Conservation (phyloP, 1,140 invertebrate species). For the Spodoptera frugiperda region DNA sequence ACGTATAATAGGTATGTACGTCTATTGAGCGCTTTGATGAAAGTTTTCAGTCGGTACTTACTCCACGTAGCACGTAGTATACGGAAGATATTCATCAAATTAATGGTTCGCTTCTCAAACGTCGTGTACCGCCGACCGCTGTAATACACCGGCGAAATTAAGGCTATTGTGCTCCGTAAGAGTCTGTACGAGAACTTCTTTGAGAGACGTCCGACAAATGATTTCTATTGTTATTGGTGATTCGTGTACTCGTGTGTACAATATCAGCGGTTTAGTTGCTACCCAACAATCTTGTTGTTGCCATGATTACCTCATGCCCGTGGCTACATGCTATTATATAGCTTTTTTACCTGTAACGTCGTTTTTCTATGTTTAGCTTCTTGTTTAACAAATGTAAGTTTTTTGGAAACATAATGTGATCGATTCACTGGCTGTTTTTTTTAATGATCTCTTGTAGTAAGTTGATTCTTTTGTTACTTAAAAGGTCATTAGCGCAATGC, state of each 20-base stretch:
- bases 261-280: constrained; percentile 12
- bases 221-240: constrained; percentile 38
- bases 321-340: neutral
- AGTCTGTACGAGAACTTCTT: constrained; percentile 18
- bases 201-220: constrained; percentile 10
- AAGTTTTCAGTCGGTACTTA: neutral
- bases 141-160: constrained; percentile 15
- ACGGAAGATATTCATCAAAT: constrained; percentile 28
- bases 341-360: too few species aligned
- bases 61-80: neutral
- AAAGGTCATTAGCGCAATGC: too few species aligned
- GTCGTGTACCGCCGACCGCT: neutral
- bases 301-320: neutral
- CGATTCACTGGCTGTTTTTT: too few species aligned
- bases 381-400: too few species aligned
- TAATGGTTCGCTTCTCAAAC: constrained; percentile 17
- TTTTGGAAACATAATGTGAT: too few species aligned
- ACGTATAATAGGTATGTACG: too few species aligned
- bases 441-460: too few species aligned
- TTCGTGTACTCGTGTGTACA: neutral
- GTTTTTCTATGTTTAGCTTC: too few species aligned
- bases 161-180: constrained; percentile 28
- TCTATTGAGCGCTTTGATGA: neutral
- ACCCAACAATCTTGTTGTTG: constrained; percentile 7
- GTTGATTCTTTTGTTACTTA: too few species aligned